Base-by-base conservation (phyloP, 2,113 vertebrate species). In the Cnemophilus loriae region DNA sequence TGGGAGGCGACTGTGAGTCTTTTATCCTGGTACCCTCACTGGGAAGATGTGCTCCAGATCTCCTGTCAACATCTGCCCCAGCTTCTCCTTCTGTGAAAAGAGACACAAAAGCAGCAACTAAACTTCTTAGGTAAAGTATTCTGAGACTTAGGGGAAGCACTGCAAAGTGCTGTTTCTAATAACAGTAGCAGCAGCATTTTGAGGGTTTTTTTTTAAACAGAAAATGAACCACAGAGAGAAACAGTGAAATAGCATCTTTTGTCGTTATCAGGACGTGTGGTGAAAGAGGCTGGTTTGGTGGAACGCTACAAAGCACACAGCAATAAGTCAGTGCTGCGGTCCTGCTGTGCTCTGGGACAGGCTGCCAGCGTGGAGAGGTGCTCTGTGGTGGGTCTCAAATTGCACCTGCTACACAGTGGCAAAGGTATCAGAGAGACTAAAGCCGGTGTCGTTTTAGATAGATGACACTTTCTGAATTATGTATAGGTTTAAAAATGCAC, bases 261-360 rank as follows among this genome's bases (percentile, higher is more conserved):
- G 24, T 49, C 52, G 16, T 32, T 28, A 22, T 32, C 23, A 28
- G 27, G 39, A 16, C 0, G 0, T 5, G 37, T 26, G 68, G 49
- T 44, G 41, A n/a, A 61, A 59, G 37, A 50, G 8, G 14, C 3
- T n/a, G 10, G 27, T 47, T 65, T 0, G 0, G 27, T 10, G n/a
- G 59, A 44, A 39, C 1, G 1, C 10, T 3, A 1, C 41, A 26
- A 68, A 68, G n/a, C 44, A 21, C 42, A 10, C 15, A 39, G 47
- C 60, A 81, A 0, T 11, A 53, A 55, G 21, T 44, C 3, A 0
- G 41, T 41, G 39, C 21, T 26, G 55, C 0, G 0, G 5, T 11
- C 19, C 52, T 28, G 69, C 16, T 24, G 49, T 3, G 7, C 35
- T 20, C 35, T 3, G 4, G 39, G 20, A 70, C 41, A 70, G 57